phyloP scores from a whole-genome alignment of 1,140 invertebrate genomes.

The Anadara kagoshimensis region DNA sequence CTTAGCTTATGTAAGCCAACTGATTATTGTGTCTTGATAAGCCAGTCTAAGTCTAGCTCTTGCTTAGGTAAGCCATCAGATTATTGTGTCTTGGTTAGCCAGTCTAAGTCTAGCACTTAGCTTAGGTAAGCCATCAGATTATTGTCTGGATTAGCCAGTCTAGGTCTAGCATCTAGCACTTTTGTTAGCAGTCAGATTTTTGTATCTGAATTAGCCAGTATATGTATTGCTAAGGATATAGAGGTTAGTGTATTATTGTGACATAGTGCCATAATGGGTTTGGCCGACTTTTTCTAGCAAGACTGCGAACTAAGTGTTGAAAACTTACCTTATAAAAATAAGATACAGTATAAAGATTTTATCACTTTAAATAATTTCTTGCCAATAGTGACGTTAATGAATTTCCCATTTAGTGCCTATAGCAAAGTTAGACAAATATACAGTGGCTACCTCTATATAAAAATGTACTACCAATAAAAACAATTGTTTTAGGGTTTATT shows the following conservation, averaged over 20 bases:
- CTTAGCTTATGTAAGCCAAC: conserved; percentile 65
- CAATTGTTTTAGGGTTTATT: too few species aligned
- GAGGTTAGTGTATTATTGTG: too few species aligned
- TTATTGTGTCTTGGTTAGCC: not conserved
- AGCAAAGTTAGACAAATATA: too few species aligned
- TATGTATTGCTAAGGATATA: conserved; percentile 71
- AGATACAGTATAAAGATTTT: too few species aligned
- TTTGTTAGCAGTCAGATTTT: conserved; percentile 57
- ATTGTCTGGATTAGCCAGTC: conserved; percentile 48
- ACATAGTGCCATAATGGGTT: conserved; percentile 47
- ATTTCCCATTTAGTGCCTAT: too few species aligned
- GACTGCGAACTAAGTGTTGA: too few species aligned
- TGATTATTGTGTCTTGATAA: not conserved
- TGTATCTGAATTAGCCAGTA: conserved; percentile 48
- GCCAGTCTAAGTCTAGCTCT: conserved; percentile 60
- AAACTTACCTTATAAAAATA: too few species aligned
- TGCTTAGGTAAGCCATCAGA: conserved; percentile 58
- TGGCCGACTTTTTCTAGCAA: too few species aligned
- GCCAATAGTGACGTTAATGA: too few species aligned
- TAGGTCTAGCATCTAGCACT: conserved; percentile 70
- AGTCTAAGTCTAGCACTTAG: conserved; percentile 64
- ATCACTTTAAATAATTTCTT: too few species aligned
- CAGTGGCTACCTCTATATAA: too few species aligned
- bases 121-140: conserved; percentile 56
- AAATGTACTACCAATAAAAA: too few species aligned